Percentiles rank a stretch among this genome's conserved stretches.
Conservation (phyloP, 2,888 invertebrate species). For the Abrostola triplasia region DNA sequence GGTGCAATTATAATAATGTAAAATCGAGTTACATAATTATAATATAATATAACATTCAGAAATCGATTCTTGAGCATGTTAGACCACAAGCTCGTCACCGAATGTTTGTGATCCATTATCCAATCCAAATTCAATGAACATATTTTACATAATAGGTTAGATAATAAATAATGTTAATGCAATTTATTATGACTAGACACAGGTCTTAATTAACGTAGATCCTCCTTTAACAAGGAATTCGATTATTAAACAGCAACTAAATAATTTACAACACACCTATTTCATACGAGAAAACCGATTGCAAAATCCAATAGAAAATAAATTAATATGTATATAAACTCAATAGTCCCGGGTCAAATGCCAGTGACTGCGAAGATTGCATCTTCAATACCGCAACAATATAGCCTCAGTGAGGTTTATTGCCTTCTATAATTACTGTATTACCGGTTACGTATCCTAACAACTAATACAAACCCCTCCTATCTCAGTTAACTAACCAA, state of each 20-base stretch:
- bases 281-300: conserved; percentile 35
- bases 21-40: too few species aligned
- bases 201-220: not conserved
- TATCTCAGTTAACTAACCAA: conserved; percentile 39
- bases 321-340: conserved; percentile 65
- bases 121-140: too few species aligned
- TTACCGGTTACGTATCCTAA: conserved; percentile 62
- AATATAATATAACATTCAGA: too few species aligned
- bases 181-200: not conserved
- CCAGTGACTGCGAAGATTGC: conserved; percentile 71
- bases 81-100: too few species aligned
- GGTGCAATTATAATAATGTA: not conserved
- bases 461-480: conserved; percentile 13
- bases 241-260: conserved; percentile 13
- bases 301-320: conserved; percentile 51
- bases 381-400: conserved; percentile 70
- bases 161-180: not conserved
- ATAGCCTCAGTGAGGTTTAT: conserved; percentile 63
- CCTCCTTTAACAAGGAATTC: not conserved
- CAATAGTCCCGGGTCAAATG: conserved; percentile 72
- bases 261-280: conserved; percentile 27
- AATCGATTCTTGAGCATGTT: too few species aligned
- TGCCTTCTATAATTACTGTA: conserved; percentile 70
- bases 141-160: not conserved
- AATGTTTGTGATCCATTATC: too few species aligned